Evolutionary conservation across 2,888 invertebrate genomes (phyloP), one percentile per base, ranked within the genome.

Genomic region (Acanthacorydalis orientalis): DNA sequence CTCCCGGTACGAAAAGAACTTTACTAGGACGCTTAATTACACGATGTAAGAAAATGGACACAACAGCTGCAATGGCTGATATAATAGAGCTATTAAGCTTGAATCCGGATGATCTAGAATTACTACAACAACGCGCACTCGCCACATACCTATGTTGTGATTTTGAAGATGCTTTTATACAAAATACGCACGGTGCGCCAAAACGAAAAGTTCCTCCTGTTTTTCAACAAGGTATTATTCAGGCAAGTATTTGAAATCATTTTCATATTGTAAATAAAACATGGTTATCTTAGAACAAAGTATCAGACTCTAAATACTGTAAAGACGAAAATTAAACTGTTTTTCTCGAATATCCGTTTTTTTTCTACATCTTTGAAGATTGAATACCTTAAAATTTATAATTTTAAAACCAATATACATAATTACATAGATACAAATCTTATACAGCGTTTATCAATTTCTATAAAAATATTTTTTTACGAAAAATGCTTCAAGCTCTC

Each of bases 21-120:
- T 59, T 76, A 23, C 63, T 74, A 33, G 75, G 75, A 0, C 63
- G 75, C 42, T 70, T 74, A 51, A 59, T 67, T 53, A 70, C 73
- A 4, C 59, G 71, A 31, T 68, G 71, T 1, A 75, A 75, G 59
- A 67, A 71, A 12, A 73, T 72, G 38, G 63, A 73, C 55, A 75
- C 74, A 53, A 57, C 56, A 38, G 73, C 69, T 1, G 75, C 75
- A 40, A 59, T 75, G 48, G 65, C 60, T 40, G 75, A 76, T 53
- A 70, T 70, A 7, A 65, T 63, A 11, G 64, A 64, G 49, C 73
- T 77, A 31, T 50, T 65, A 7, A 51, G 54, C 31, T 15, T 59
- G 6, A 57, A 60, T 42, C 57, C 60, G 1, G 59, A 60, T 9
- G 59, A 65, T 51, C 51, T 65, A 16, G 56, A 56, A 1, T 55